Percentiles rank a stretch among this genome's conserved stretches.
Conservation (phyloP, 2,888 invertebrate species). For the Heliconius ismenius region DNA sequence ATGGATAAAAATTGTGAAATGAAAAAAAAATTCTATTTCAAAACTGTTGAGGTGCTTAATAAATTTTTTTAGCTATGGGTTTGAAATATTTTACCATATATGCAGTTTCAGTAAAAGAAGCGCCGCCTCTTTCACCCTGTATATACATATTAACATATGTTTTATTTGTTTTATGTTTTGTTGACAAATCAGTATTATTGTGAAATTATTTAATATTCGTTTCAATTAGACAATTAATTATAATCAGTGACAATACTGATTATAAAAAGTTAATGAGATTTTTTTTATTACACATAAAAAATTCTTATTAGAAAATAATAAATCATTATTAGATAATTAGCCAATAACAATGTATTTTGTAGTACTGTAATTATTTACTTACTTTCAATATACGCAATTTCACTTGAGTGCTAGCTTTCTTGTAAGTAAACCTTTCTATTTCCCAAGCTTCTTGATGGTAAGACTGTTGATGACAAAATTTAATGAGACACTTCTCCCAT, state of each 20-base stretch:
- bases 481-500: constrained; percentile 95
- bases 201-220: background rate
- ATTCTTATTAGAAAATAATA: constrained; percentile 12
- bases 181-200: background rate
- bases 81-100: too few relatives aligned
- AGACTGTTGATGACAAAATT: constrained; percentile 93
- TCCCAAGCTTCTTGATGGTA: constrained; percentile 97
- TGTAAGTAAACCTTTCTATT: constrained; percentile 96
- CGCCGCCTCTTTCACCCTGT: too few relatives aligned
- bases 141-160: background rate
- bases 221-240: background rate
- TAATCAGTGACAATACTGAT: background rate
- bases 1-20: too few relatives aligned
- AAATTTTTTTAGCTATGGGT: too few relatives aligned
- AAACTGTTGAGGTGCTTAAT: too few relatives aligned
- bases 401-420: constrained; percentile 92
- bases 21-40: too few relatives aligned
- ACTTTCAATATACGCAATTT: constrained; percentile 96
- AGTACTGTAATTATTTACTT: constrained; percentile 52
- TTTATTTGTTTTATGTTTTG: background rate
- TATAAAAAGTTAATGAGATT: background rate
- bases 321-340: background rate
- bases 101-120: too few relatives aligned
- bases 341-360: background rate
- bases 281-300: constrained; percentile 1